Base-by-base conservation (phyloP, 1,140 invertebrate genomes). In the Paraescarpia echinospica region DNA sequence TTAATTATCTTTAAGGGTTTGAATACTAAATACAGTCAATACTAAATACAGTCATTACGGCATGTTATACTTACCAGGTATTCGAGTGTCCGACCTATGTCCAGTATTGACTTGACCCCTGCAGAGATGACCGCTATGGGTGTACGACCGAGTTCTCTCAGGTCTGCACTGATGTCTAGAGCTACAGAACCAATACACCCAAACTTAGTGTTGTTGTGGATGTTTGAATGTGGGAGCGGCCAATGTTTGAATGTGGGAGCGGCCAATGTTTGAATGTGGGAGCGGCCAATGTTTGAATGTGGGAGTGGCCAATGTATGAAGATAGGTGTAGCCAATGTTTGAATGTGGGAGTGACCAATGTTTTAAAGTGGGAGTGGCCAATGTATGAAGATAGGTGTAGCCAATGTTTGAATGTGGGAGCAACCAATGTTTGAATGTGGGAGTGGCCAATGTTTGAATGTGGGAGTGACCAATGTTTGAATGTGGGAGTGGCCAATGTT, bases 31-130 rank as follows among this genome's bases (percentile, higher is more conserved):
- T n/a, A n/a, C n/a, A n/a, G n/a, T n/a, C n/a, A n/a, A n/a, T n/a
- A n/a, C n/a, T n/a, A n/a, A n/a, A n/a, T n/a, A n/a, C n/a, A n/a
- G n/a, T n/a, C n/a, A n/a, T n/a, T n/a, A n/a, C n/a, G n/a, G n/a
- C n/a, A n/a, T 31, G 18, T 91, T 88, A 34, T 33, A 92, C 94
- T 94, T 90, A 96, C 98, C 96, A 99, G 96, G 95, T 98, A 99
- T 96, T 99, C 99, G 41, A 99, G 96, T 0, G 99, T 99, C 94
- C 98, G 97, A 0, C 97, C 97, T 94, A 99, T 99, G 95, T 99
- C 99, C 41, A 99, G 96, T 94, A 99, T 99, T 59, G 99, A 99
- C 96, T 99, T 99, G 77, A 99, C 97, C 31, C 99, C 99, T 94
- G 98, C 98, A 93, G 98, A 99, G 1, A 99, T 97, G 22, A 99